Conservation (phyloP, 2,113 vertebrate genomes). For the Heloderma charlesbogerti region DNA sequence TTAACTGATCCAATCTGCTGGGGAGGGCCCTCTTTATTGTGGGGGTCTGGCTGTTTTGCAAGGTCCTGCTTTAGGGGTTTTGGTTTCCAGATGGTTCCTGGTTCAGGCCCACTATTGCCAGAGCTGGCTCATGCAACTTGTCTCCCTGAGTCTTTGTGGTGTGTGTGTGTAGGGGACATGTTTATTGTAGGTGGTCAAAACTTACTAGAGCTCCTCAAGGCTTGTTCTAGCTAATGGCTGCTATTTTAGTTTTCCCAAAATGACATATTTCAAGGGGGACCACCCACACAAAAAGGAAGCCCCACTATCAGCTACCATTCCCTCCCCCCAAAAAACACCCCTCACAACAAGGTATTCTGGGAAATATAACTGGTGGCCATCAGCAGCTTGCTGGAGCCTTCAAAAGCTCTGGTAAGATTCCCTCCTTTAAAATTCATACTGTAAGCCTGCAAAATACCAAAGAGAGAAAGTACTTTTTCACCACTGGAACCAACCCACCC, state of each 20-base stretch:
- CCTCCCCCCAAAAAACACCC: not conserved
- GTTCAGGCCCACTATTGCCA: too few relatives aligned
- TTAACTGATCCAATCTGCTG: too few relatives aligned
- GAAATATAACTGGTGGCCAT: not conserved
- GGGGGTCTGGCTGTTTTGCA: not conserved
- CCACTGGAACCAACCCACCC: not conserved
- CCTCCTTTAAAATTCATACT: not conserved
- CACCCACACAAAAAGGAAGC: not conserved
- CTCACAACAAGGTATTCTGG: not conserved
- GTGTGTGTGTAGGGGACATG: too few relatives aligned
- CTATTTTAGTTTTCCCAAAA: not conserved
- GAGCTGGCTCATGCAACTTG: not conserved
- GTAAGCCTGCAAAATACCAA: not conserved
- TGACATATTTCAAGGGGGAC: not conserved
- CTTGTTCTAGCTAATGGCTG: not conserved
- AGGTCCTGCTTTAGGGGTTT: not conserved
- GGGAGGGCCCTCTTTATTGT: not conserved
- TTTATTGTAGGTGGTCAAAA: not conserved
- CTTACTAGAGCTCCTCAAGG: not conserved
- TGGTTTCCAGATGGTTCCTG: not conserved
- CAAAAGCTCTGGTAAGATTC: not conserved
- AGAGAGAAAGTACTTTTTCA: not conserved
- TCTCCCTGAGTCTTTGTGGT: not conserved
- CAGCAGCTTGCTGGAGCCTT: not conserved
- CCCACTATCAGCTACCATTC: not conserved